Percentiles rank a stretch among this genome's conserved stretches.
phyloP scores from a whole-genome alignment of 2,797 vertebrate genomes.

The Phoxinus dragarum region DNA sequence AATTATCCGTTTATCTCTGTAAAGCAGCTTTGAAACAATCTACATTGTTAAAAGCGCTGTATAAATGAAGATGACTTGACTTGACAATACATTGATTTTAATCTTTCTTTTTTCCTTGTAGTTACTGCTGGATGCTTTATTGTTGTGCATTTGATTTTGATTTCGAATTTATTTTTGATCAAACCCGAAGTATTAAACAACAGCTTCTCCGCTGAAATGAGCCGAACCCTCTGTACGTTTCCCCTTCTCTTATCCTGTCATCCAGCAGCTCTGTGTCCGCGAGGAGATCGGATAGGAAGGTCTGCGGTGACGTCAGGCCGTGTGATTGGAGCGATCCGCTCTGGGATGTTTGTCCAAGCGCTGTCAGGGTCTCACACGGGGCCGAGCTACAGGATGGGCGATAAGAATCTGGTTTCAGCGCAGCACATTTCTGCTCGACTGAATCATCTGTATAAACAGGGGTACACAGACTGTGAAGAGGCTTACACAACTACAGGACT shows the following conservation, averaged over 20 bases:
- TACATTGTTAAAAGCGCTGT: no score
- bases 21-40: no score
- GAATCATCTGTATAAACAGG: conserved; percentile 64
- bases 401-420: conserved; percentile 64
- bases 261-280: conserved; percentile 11
- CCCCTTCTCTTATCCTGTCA: conserved; percentile 16
- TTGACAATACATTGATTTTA: background rate
- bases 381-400: conserved; percentile 63
- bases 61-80: no score
- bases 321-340: conserved; percentile 58
- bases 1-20: no score
- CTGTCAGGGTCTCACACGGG: conserved; percentile 52
- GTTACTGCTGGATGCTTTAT: background rate
- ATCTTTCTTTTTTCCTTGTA: background rate
- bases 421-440: conserved; percentile 61
- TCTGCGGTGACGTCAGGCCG: conserved; percentile 56
- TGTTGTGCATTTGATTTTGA: background rate
- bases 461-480: background rate
- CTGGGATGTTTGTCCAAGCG: conserved; percentile 67
- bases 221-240: background rate
- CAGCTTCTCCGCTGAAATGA: background rate
- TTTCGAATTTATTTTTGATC: background rate
- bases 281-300: conserved; percentile 28
- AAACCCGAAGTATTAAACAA: background rate
- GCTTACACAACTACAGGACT: background rate